Evolutionary conservation across 2,888 invertebrate genomes (phyloP), one percentile per base, ranked within the genome.

Genomic region (Tiphia femorata): DNA sequence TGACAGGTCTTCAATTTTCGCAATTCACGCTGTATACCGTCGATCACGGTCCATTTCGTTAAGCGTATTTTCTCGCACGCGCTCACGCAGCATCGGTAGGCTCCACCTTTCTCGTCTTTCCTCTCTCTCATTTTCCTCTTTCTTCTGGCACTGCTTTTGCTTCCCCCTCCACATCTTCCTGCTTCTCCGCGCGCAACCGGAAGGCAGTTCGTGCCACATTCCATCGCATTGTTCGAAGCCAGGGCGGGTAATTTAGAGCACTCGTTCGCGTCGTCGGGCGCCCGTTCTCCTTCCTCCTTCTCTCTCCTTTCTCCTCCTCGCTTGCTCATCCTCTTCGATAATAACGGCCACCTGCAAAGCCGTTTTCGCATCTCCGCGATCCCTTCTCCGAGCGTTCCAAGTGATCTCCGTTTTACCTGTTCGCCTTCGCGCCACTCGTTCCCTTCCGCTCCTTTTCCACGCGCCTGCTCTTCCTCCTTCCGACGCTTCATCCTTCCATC

Each of bases 171-270:
- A n/a, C n/a, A n/a, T n/a, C n/a, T n/a, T n/a, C n/a, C n/a, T n/a
- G n/a, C n/a, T n/a, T n/a, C n/a, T n/a, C n/a, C n/a, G n/a, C 30
- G 35, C 42, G 10, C 20, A 61, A 38, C 43, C 63, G 64, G 66
- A 66, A 66, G 66, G 51, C 49, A 27, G 33, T 50, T 16, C 56
- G 42, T 44, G 42, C 47, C 19, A 46, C 58, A 64, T 70, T 64
- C 58, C 54, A 46, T 12, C 10, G 55, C 48, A 58, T 62, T 67
- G 59, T 56, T 70, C 58, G 19, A 23, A 25, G 29, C 8, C 48
- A 43, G 55, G 38, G 21, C 46, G 56, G 50, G 57, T 64, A 60
- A 69, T 56, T 64, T 67, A 52, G 48, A 66, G 23, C 53, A 29
- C 41, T 53, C 51, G 55, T 46, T 49, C 12, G 33, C 38, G 57